Base-by-base conservation (phyloP, 2,888 invertebrate species). In the Linyphia triangularis region DNA sequence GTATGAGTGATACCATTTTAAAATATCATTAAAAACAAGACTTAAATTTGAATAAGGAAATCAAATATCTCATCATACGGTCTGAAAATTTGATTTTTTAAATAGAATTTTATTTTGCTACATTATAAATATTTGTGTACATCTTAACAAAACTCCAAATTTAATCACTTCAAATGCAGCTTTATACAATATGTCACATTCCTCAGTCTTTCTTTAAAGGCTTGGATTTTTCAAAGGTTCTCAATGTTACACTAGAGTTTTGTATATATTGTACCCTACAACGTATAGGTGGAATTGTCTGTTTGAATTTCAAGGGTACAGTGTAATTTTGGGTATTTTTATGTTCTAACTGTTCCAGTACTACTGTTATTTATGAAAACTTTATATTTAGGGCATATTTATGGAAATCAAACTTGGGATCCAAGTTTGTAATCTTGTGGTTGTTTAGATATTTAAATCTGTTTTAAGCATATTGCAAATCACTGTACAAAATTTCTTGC, bases 221-320 rank as follows among this genome's bases (percentile, higher is more conserved):
- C 63, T 43, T 72, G 72, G 82, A 72, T 82, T 82, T 82, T 82
- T 82, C 82, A 63, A 72, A 72, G 72, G 63, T 82, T 82, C 82
- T 72, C 43, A 61, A 77, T 9, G 37, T 33, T 51, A 26, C 63
- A 61, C 63, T 26, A 26, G 33, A 63, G 13, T 24, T 43, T 9
- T 77, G 77, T 77, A 77, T 9, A 77, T 77, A 77, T 4, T 33
- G 59, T 57, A 30, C 13, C 59, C 59, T 37, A 24, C 24, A 24
- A 63, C 37, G 13, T 61, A 16, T 33, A 40, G 77, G 63, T 77
- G 77, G 77, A 37, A n/a, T 63, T 73, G 30, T 73, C 19, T 37
- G 26, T 16, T n/a, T n/a, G n/a, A 51, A 26, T n/a, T n/a, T 28
- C 33, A 40, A 59, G 77, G 77, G 77, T 57, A 40, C 40, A 26